These are phyloP conservation scores for Labia minor DNA, from an alignment of 2,888 invertebrate genomes.

Conservation along the genomic window DNA sequence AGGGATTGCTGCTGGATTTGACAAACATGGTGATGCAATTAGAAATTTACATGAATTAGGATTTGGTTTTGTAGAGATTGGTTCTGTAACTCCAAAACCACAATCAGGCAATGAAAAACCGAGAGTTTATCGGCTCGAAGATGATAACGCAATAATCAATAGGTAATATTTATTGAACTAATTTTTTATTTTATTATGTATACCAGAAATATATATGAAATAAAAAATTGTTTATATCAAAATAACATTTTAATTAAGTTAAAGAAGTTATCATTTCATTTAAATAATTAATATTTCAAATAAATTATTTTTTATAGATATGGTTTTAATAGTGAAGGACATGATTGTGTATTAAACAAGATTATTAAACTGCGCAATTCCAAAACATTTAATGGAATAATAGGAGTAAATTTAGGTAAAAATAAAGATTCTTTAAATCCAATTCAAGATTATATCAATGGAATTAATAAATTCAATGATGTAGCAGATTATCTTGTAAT, in stretches of 20 bases:
- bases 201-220: not conserved
- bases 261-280: too few relatives aligned
- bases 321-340: constrained; percentile 94
- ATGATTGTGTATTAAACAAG: constrained; percentile 59
- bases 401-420: constrained; percentile 94
- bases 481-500: constrained; percentile 92
- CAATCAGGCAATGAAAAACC: constrained; percentile 90
- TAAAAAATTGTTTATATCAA: not conserved
- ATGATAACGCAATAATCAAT: constrained; percentile 85
- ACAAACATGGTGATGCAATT: constrained; percentile 91
- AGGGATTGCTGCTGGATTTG: constrained; percentile 98
- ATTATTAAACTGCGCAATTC: constrained; percentile 46
- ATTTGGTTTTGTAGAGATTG: constrained; percentile 93
- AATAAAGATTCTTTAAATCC: constrained; percentile 75
- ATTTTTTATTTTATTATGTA: not conserved
- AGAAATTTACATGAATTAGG: constrained; percentile 70
- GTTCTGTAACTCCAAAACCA: constrained; percentile 87
- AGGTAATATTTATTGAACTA: constrained; percentile 50
- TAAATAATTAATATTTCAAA: not conserved
- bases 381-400: constrained; percentile 46
- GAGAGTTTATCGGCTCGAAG: constrained; percentile 74
- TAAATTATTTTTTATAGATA: constrained; percentile 42
- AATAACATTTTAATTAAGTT: not conserved
- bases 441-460: constrained; percentile 69
- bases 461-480: constrained; percentile 68